phyloP scores from a whole-genome alignment of 2,113 vertebrate species.

The Calypte anna region DNA sequence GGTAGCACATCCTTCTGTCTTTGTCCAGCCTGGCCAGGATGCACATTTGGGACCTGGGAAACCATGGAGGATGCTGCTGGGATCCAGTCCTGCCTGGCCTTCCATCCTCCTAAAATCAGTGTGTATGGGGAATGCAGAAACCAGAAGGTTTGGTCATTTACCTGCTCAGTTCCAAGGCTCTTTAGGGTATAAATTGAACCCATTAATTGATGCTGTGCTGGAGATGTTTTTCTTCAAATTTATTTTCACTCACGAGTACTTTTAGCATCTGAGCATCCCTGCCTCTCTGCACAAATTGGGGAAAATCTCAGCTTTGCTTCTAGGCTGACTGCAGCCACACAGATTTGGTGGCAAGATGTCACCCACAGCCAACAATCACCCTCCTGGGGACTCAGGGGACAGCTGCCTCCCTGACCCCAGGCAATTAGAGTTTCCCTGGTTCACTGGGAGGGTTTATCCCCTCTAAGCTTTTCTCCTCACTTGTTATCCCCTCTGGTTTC shows the following conservation, averaged over 20 bases:
- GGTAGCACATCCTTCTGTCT: neutral
- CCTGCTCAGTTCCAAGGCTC: neutral
- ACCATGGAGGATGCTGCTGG: neutral
- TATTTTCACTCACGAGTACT: neutral
- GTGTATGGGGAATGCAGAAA: neutral
- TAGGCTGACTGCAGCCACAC: neutral
- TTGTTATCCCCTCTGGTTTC: slow-evolving; percentile 27
- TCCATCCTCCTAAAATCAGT: neutral
- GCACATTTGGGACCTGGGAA: accelerated
- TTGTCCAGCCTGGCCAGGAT: neutral
- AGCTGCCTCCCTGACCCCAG: neutral
- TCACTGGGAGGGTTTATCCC: neutral
- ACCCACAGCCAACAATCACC: neutral
- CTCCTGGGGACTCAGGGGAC: neutral
- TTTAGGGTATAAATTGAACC: neutral
- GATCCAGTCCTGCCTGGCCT: neutral
- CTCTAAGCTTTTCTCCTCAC: neutral
- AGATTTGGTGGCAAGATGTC: neutral
- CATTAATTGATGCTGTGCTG: neutral
- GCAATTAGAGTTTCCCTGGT: slow-evolving; percentile 7
- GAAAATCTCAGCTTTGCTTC: neutral
- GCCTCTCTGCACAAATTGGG: neutral
- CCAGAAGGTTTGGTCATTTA: neutral
- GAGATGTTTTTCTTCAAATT: neutral
- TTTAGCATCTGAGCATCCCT: neutral